These are phyloP conservation scores for Delichon dasypus DNA, from an alignment of 2,797 vertebrate genomes.

Conservation along the genomic window DNA sequence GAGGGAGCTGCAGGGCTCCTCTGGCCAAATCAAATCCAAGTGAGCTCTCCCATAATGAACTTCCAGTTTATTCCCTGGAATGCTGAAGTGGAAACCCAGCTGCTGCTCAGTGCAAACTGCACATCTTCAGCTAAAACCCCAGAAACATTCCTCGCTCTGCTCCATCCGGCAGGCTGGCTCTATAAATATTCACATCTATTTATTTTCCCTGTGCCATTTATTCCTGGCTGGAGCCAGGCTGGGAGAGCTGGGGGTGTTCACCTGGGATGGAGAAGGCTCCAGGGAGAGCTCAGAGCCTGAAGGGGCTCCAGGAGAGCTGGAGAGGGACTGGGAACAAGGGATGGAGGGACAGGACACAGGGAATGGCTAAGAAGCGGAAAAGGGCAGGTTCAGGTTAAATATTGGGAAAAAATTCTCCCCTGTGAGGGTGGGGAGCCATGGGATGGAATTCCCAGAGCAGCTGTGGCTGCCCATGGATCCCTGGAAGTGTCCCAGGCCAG, in stretches of 20 bases:
- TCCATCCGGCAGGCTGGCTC: neutral
- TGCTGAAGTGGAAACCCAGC: neutral
- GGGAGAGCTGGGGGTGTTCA: neutral
- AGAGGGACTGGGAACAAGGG: neutral
- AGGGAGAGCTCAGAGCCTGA: neutral
- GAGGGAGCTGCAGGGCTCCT: neutral
- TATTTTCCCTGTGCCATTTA: neutral
- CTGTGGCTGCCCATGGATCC: neutral
- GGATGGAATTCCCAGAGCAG: neutral
- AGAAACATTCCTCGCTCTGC: neutral
- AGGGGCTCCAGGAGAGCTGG: neutral
- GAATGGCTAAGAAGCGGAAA: neutral
- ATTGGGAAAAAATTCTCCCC: neutral
- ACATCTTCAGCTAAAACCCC: neutral
- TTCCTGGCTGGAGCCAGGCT: neutral
- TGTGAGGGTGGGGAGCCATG: neutral
- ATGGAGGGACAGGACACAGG: neutral
- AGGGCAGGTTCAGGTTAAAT: neutral
- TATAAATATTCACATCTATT: neutral
- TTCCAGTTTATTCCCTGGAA: neutral
- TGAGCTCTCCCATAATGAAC: neutral
- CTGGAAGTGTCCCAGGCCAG: neutral
- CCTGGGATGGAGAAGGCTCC: fast-evolving
- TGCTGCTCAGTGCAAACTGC: neutral
- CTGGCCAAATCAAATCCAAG: neutral